Conservation (phyloP, 2,113 vertebrate species). For the Hyla sarda region DNA sequence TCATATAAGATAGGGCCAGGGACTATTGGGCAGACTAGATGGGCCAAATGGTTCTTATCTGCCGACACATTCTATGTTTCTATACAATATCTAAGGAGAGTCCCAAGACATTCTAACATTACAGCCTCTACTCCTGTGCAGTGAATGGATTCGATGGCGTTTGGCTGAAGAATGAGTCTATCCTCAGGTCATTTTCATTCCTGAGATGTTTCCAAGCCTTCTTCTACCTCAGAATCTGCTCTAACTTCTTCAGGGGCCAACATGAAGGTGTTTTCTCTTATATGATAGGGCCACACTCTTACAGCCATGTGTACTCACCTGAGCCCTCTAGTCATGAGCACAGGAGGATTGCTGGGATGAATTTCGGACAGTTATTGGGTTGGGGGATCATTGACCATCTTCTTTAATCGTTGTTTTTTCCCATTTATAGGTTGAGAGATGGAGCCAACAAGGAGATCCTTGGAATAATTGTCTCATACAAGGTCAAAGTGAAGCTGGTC, state of each 20-base stretch:
- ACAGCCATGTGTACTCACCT: no score
- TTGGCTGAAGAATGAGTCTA: not conserved
- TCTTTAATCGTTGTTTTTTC: not conserved
- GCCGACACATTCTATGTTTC: no score
- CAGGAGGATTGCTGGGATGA: no score
- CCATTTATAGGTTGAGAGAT: constrained; percentile 81
- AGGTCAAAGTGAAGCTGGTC: constrained; percentile 97
- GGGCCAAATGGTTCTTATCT: no score
- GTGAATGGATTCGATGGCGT: no score
- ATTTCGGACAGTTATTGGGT: not conserved
- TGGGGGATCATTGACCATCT: no score
- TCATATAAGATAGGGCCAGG: no score
- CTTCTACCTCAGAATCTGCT: not conserved
- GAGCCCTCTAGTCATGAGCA: no score
- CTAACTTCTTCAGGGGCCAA: not conserved
- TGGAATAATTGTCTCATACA: constrained; percentile 96
- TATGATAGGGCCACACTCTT: no score
- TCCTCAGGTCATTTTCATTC: not conserved
- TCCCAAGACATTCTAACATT: not conserved
- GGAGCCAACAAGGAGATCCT: constrained; percentile 94
- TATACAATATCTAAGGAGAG: no score
- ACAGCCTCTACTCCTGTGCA: not conserved
- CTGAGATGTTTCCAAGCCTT: not conserved
- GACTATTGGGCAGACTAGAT: no score
- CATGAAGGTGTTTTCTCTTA: not conserved